Evolutionary conservation across 2,113 vertebrate species (phyloP), one percentile per base, ranked within the genome.

Genomic region (Typhlomys cinereus): DNA sequence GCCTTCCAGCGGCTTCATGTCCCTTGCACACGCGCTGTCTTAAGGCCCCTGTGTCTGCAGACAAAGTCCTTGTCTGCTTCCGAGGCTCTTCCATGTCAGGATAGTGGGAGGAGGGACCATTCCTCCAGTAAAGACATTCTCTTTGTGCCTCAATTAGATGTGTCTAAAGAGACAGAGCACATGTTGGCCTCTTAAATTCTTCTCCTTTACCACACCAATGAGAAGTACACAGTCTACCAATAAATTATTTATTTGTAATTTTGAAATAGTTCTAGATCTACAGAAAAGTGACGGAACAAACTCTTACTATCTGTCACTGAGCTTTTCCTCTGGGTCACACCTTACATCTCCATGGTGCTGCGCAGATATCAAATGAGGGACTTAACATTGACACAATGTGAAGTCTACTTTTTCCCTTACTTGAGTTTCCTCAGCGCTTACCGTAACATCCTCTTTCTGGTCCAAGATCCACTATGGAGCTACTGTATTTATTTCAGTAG

Each of bases 211-310:
- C 27, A 69, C 67, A 64, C 61, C 11, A 31, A 21, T 86, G 50
- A 59, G 23, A 31, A n/a, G 20, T 52, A 73, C 21, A 50, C 15
- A 89, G n/a, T 46, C 39, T 81, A 21, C 17, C 67, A 29, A 46
- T 54, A 74, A 3, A 83, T 83, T 78, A n/a, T 66, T 21, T 50
- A 74, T 2, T 17, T 25, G 76, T 86, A 44, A 52, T 62, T 80
- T 74, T 25, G 25, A 80, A 79, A 67, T 92, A 67, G 48, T n/a
- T 92, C 39, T 92, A 62, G 57, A 69, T 13, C 48, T 86, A 62
- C 4, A 81, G 27, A 91, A 82, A 75, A 87, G 9, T 69, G 67
- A 7, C 2, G 74, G 66, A 41, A 73, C 11, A 73, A 92, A 41
- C 86, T 89, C 18, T 87, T 39, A 4, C n/a, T 84, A n/a, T 44